Percentiles rank a stretch among this genome's conserved stretches.
These are phyloP conservation scores for Trichacis sp. DNA, from an alignment of 2,888 invertebrate species.

Conservation along the genomic window DNA sequence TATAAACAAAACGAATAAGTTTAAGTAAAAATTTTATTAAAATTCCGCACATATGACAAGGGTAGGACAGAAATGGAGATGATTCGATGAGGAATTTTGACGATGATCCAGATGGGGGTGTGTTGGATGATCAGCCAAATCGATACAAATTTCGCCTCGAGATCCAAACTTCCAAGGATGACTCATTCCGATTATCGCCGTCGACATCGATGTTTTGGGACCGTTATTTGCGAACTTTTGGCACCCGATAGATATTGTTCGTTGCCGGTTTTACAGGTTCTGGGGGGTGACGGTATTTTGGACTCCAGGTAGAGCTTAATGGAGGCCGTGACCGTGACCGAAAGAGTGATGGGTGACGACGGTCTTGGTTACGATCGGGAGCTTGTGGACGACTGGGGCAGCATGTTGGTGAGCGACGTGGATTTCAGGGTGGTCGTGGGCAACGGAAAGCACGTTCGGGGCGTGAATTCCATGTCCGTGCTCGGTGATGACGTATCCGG, in stretches of 20 bases:
- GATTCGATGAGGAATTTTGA: slow-evolving; percentile 36
- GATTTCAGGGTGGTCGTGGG: slow-evolving; percentile 57
- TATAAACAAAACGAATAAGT: too few relatives aligned
- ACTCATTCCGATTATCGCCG: slow-evolving; percentile 3
- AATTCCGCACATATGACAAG: slow-evolving; percentile 35
- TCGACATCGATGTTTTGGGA: slow-evolving; percentile 7
- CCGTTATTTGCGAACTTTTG: slow-evolving; percentile 11
- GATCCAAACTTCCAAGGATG: slow-evolving; percentile 18
- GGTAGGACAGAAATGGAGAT: slow-evolving; percentile 23
- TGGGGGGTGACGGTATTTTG: slow-evolving; percentile 16
- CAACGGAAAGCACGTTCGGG: slow-evolving; percentile 57
- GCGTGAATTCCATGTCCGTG: slow-evolving; percentile 61
- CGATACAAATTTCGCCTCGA: slow-evolving; percentile 22
- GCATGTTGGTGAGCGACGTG: slow-evolving; percentile 62
- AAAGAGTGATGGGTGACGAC: slow-evolving; percentile 50
- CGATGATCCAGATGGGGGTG: slow-evolving; percentile 16
- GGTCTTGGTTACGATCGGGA: slow-evolving; percentile 61
- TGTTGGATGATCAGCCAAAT: slow-evolving; percentile 28
- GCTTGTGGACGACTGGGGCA: slow-evolving; percentile 59
- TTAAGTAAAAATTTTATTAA: slow-evolving; percentile 39
- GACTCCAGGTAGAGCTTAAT: slow-evolving; percentile 27
- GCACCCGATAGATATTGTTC: slow-evolving; percentile 13
- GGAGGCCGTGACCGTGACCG: slow-evolving; percentile 43
- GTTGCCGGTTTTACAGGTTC: neutral
- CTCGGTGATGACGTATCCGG: slow-evolving; percentile 59